Base-by-base conservation (phyloP, 2,888 invertebrate species). In the Drosophila buzzatii region DNA sequence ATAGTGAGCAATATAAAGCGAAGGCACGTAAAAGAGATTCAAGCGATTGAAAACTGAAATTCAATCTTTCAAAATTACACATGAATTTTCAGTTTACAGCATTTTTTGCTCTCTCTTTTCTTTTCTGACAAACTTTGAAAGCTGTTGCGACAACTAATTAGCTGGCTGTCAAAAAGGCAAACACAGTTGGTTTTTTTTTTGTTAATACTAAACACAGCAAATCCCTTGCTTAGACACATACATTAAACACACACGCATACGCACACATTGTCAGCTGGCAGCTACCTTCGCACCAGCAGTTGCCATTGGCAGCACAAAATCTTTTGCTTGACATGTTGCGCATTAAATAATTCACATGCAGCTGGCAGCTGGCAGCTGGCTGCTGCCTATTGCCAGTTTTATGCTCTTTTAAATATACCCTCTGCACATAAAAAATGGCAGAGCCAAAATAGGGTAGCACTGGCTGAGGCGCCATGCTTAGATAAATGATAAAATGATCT, bases 271-370 rank as follows among this genome's bases (percentile, higher is more conserved):
- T n/a, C 39, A 66, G 44, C 44, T 27, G 27, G 23, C 23, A 23
- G 23, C 20, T 20, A 39, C 20, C 55, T 53, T 62, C 18, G 12
- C n/a, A 37, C 8, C 35, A 31, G 33, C 35, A 31, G 33, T 10
- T 41, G 44, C 33, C 37, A 41, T 51, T 9, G 35, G 49, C 44
- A 16, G 20, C 58, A 51, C 16, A 23, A 51, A 60, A 58, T 71
- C 67, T 57, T 66, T 69, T 63, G 71, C 52, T 31, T 53, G 60
- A 64, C 84, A 68, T 81, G 74, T 69, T 85, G 56, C 64, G 82
- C 70, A 66, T 81, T 85, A 82, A 82, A 87, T 87, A 87, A 85
- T 82, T 87, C 67, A 85, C 55, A 65, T 64, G 59, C 74, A 70
- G 49, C 58, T 65, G 74, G 49, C 74, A 70, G 49, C 58, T 65